A percentile compares a stretch with the other conserved stretches of the same genome.
These are phyloP conservation scores for Buteo buteo DNA, from an alignment of 2,113 vertebrate species.

Conservation along the genomic window DNA sequence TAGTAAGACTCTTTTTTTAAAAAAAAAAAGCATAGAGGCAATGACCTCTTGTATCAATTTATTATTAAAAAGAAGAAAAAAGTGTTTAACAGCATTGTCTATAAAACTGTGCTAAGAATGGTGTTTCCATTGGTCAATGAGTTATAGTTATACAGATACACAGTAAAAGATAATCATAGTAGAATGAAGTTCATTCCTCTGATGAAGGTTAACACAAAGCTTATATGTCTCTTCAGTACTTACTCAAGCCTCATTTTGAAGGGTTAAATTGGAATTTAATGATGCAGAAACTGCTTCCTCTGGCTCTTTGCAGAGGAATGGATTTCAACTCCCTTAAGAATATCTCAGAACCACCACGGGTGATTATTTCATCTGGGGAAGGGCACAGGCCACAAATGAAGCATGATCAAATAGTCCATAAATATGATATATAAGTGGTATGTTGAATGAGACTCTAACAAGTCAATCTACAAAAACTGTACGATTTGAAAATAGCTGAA, in stretches of 20 bases:
- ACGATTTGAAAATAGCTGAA: neutral
- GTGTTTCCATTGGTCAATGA: neutral
- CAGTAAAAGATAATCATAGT: neutral
- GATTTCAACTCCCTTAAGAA: neutral
- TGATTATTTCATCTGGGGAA: neutral
- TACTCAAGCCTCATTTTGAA: neutral
- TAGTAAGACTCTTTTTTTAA: neutral
- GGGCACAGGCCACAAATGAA: neutral
- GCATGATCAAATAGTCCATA: neutral
- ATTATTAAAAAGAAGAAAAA: neutral
- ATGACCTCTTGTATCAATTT: neutral
- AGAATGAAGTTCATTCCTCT: neutral
- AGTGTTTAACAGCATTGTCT: neutral
- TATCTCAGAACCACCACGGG: neutral
- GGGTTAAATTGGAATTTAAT: slow-evolving; percentile 28
- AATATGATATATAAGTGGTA: neutral
- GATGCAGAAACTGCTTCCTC: neutral
- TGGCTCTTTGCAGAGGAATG: neutral
- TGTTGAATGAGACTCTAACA: neutral
- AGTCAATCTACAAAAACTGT: neutral
- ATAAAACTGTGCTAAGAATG: neutral
- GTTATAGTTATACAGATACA: neutral
- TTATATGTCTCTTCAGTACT: neutral
- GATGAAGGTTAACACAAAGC: neutral
- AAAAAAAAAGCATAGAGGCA: neutral